These are phyloP conservation scores for Drosophila hawaiiensis DNA, from an alignment of 2,888 invertebrate genomes.

Conservation along the genomic window DNA sequence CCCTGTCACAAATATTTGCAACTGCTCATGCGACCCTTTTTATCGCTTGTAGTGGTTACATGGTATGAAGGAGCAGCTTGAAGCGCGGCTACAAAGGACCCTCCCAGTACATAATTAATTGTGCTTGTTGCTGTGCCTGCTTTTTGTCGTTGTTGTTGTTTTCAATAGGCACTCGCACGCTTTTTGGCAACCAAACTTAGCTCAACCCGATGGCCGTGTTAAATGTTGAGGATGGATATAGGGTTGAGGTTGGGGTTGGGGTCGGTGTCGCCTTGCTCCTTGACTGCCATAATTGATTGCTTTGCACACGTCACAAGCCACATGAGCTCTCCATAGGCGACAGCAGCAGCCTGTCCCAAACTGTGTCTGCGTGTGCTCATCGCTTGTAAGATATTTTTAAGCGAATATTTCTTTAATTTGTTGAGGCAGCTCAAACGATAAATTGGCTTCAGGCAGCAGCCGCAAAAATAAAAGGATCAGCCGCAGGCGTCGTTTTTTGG, in stretches of 20 bases:
- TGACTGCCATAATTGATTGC: conserved; percentile 76
- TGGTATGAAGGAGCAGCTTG: conserved; percentile 8
- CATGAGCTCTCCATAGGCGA: conserved; percentile 29
- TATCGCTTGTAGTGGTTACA: background rate
- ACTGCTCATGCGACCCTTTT: background rate
- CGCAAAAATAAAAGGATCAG: conserved; percentile 56
- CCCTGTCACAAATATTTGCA: background rate
- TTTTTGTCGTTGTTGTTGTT: conserved; percentile 25
- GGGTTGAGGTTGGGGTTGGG: background rate
- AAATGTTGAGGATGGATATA: background rate
- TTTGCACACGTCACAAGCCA: conserved; percentile 71
- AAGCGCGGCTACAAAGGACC: conserved; percentile 34
- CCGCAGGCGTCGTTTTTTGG: conserved; percentile 16
- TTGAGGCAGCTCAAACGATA: conserved; percentile 42
- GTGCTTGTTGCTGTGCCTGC: conserved; percentile 56
- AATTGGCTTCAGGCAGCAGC: conserved; percentile 52
- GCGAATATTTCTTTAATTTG: conserved; percentile 76
- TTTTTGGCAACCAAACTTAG: conserved; percentile 51
- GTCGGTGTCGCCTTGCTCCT: conserved; percentile 35
- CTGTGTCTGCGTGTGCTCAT: conserved; percentile 14
- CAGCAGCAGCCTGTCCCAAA: conserved; percentile 11
- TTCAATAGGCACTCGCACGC: conserved; percentile 55
- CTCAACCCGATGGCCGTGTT: conserved; percentile 10
- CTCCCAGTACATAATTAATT: conserved; percentile 73
- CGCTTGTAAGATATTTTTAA: conserved; percentile 60